Evolutionary conservation across 2,888 invertebrate genomes (phyloP).

Genomic region (Dryadula phaetusa): DNA sequence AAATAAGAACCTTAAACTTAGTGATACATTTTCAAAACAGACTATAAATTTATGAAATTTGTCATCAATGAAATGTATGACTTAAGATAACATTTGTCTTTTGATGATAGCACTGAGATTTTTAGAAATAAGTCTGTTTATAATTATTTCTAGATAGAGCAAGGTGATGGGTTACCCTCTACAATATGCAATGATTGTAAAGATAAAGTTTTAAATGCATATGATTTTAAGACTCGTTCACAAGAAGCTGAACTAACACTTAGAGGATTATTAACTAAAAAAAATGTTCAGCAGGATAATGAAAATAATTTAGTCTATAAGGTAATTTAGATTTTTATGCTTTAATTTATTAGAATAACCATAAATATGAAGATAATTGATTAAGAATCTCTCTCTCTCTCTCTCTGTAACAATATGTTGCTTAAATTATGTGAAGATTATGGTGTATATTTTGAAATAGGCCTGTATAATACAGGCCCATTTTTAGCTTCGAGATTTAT

Average conservation of each 20-base stretch:
- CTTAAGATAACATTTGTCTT: background rate
- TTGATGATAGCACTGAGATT: slow-evolving; percentile 2
- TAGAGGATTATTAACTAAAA: slow-evolving; percentile 58
- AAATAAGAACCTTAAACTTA: background rate
- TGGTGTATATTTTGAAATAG: no score
- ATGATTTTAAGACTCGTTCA: slow-evolving; percentile 69
- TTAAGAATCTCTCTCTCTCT: no score
- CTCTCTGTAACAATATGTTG: no score
- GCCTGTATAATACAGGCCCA: no score
- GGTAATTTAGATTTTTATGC: slow-evolving; percentile 22
- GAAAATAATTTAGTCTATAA: slow-evolving; percentile 28
- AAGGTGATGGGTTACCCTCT: slow-evolving; percentile 71
- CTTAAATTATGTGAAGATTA: no score
- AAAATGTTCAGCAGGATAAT: slow-evolving; percentile 44
- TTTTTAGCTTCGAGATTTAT: no score
- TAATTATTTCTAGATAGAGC: slow-evolving; percentile 57
- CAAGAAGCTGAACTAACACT: slow-evolving; percentile 66
- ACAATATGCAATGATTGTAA: slow-evolving; percentile 70
- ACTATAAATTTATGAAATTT: background rate
- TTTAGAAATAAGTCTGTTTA: background rate
- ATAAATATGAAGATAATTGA: no score
- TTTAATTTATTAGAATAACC: background rate
- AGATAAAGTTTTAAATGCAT: slow-evolving; percentile 68
- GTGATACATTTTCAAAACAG: no score
- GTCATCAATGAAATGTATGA: background rate